Conservation (phyloP, 2,888 invertebrate species). For the Pseudococcus jackbeardsleyi region DNA sequence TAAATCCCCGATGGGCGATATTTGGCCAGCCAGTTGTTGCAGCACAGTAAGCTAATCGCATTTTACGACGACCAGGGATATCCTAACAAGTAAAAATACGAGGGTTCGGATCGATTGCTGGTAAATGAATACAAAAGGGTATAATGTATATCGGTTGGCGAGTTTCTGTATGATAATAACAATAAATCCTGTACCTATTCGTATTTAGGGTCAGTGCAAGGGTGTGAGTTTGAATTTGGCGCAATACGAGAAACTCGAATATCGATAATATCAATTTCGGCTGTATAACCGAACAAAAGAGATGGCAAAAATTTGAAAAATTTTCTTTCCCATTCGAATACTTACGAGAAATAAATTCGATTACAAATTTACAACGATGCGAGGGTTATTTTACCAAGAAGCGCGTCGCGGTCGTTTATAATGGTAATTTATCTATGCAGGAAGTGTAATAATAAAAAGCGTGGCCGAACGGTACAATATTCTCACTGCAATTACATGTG, state of each 20-base stretch:
- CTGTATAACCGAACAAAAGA: background rate
- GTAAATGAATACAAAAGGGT: slow-evolving; percentile 38
- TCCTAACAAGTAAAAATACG: background rate
- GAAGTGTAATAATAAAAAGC: slow-evolving; percentile 57
- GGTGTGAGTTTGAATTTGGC: background rate
- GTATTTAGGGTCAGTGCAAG: background rate
- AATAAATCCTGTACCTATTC: slow-evolving; percentile 25
- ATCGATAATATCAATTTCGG: background rate
- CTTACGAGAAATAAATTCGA: background rate
- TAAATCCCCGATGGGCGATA: background rate
- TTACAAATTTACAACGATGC: background rate
- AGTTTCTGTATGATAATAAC: slow-evolving; percentile 18
- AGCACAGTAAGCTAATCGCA: background rate
- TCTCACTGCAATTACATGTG: slow-evolving; percentile 63
- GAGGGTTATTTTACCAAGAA: slow-evolving; percentile 14
- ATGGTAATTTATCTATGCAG: slow-evolving; percentile 58
- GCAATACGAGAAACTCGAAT: background rate
- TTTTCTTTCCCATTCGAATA: background rate
- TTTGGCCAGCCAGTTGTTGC: background rate
- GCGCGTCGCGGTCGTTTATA: slow-evolving; percentile 16
- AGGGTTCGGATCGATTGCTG: slow-evolving; percentile 22
- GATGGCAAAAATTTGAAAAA: background rate
- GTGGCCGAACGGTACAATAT: slow-evolving; percentile 57
- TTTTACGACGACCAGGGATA: background rate
- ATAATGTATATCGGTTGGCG: background rate